phyloP scores from a whole-genome alignment of 2,888 invertebrate genomes.

The Drosophila koepferae region DNA sequence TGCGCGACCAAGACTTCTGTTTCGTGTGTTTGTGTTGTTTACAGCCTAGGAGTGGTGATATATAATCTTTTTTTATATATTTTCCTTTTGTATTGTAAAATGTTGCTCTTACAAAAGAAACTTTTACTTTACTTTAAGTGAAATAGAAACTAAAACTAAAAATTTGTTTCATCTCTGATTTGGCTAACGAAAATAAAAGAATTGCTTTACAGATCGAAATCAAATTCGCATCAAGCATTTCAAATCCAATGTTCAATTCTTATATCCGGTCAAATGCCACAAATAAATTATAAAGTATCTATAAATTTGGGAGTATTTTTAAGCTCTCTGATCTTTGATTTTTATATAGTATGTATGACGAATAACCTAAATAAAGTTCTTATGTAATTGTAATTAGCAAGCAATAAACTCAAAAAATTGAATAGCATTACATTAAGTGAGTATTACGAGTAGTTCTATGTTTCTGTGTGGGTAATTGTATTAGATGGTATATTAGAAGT shows the following conservation, averaged over 20 bases:
- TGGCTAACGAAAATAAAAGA: conserved; percentile 5
- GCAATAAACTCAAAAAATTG: conserved; percentile 42
- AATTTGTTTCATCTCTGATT: conserved; percentile 27
- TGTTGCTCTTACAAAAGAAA: conserved; percentile 30
- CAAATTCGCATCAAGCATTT: conserved; percentile 11
- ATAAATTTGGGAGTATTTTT: background rate
- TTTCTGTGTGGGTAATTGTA: conserved; percentile 39
- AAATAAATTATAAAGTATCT: conserved; percentile 17
- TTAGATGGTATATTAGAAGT: conserved; percentile 33
- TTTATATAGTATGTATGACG: conserved; percentile 10
- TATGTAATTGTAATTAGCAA: conserved; percentile 47
- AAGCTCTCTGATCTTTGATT: conserved; percentile 36
- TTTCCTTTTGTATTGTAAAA: conserved; percentile 23
- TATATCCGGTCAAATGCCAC: conserved; percentile 2
- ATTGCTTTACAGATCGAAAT: conserved; percentile 40
- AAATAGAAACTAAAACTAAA: conserved; percentile 22
- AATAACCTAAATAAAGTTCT: conserved; percentile 29
- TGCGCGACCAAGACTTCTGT: conserved; percentile 86
- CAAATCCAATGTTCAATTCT: conserved; percentile 16
- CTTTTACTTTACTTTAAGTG: conserved; percentile 28
- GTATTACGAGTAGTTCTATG: conserved; percentile 51
- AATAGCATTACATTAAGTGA: conserved; percentile 55
- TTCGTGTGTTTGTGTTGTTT: conserved; percentile 86
- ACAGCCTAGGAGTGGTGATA: conserved; percentile 85
- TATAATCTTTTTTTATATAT: conserved; percentile 59